Evolutionary conservation across 2,113 vertebrate genomes (phyloP).

Genomic region (Lophura nycthemera): DNA sequence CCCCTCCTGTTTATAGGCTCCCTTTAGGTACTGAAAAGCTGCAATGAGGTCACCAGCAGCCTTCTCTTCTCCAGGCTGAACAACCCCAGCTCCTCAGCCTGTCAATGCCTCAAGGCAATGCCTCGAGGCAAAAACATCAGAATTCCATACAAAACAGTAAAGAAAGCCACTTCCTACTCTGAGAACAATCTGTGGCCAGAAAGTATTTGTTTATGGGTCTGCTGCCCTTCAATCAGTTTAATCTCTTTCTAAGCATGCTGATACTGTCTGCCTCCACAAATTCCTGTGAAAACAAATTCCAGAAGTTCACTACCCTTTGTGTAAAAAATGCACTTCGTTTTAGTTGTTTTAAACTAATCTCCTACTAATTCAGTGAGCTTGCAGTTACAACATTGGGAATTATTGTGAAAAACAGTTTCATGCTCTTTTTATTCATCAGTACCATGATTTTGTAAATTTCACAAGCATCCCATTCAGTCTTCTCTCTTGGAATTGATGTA

Average conservation of each 20-base stretch:
- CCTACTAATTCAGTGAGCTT: neutral
- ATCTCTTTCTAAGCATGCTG: neutral
- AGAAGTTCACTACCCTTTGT: neutral
- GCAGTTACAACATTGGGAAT: neutral
- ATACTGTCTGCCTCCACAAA: neutral
- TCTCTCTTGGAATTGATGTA: neutral
- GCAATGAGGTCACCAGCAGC: too few species aligned
- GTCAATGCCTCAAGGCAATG: fast-evolving
- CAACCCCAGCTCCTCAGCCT: too few species aligned
- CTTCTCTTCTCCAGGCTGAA: too few species aligned
- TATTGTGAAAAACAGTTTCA: neutral
- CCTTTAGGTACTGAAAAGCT: too few species aligned
- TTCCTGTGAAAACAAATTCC: neutral
- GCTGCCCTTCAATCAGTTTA: neutral
- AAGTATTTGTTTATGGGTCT: neutral
- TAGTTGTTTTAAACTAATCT: neutral
- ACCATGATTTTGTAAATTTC: neutral
- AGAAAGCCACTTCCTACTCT: neutral
- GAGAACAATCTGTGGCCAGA: neutral
- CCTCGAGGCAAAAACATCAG: neutral
- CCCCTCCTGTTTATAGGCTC: too few species aligned
- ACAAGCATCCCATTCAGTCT: neutral
- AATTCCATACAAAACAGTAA: neutral
- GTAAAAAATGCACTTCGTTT: neutral
- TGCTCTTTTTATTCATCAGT: neutral